Evolutionary conservation across 2,888 invertebrate species (phyloP).

Genomic region (Xestia sexstrigata): DNA sequence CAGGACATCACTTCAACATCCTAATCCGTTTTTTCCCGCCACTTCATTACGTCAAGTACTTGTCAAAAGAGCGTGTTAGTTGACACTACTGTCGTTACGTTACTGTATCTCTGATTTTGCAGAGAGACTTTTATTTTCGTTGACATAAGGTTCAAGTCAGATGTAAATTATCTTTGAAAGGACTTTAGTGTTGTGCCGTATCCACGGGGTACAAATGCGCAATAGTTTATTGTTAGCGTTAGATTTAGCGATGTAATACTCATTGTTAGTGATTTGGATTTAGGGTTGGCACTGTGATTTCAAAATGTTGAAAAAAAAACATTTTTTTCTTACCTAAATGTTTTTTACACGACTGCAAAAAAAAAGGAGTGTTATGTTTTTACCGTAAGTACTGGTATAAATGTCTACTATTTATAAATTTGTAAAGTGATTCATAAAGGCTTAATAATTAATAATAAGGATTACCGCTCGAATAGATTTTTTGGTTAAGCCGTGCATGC

Average conservation of each 20-base stretch:
- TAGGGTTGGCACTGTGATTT: constrained; percentile 50
- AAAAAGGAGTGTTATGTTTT: no score
- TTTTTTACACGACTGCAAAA: no score
- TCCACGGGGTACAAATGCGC: constrained; percentile 75
- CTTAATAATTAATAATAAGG: no score
- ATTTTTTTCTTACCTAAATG: no score
- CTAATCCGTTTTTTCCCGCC: constrained; percentile 46
- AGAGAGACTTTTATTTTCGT: background rate
- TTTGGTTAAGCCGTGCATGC: no score
- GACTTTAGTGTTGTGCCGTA: constrained; percentile 14
- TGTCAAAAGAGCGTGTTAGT: constrained; percentile 57
- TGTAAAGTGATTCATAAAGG: no score
- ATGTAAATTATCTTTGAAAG: background rate
- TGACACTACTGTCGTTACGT: constrained; percentile 36
- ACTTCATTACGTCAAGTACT: constrained; percentile 65
- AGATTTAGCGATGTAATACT: constrained; percentile 71
- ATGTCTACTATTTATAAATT: no score
- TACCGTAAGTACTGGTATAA: no score
- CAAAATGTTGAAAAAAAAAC: background rate
- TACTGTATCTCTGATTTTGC: background rate
- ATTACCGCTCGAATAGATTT: no score
- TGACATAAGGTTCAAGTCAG: background rate
- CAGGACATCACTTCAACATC: constrained; percentile 14
- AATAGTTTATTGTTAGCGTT: constrained; percentile 67
- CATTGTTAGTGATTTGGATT: constrained; percentile 45